These are phyloP conservation scores for Oithona nana DNA, from an alignment of 2,888 invertebrate species.

Conservation along the genomic window DNA sequence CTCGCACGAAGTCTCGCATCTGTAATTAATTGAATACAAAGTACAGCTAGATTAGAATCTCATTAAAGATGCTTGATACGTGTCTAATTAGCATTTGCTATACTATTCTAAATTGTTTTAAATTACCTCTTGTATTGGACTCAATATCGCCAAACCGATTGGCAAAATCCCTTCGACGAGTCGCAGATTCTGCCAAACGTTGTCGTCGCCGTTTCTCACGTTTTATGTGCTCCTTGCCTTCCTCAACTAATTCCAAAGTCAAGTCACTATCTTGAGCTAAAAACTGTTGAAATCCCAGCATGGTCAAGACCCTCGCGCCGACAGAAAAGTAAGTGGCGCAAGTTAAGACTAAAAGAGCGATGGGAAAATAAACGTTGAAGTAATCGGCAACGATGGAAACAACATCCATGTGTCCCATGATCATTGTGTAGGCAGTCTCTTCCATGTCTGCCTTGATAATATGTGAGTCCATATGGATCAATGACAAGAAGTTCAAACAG, in stretches of 20 bases:
- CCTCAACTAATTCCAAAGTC: conserved; percentile 77
- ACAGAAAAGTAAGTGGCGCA: conserved; percentile 81
- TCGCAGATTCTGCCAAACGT: conserved; percentile 55
- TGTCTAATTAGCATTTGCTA: no score
- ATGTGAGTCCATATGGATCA: conserved; percentile 95
- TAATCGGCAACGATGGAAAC: conserved; percentile 88
- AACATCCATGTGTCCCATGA: conserved; percentile 99
- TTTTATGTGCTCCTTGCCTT: conserved; percentile 75
- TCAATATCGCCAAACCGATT: conserved; percentile 37
- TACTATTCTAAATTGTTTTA: no score
- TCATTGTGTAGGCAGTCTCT: conserved; percentile 30
- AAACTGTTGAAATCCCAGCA: conserved; percentile 91
- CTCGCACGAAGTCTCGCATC: background rate
- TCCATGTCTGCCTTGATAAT: conserved; percentile 43
- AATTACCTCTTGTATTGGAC: conserved; percentile 16
- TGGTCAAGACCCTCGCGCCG: conserved; percentile 67
- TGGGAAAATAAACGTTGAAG: conserved; percentile 97
- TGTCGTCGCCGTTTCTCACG: conserved; percentile 66
- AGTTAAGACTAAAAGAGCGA: conserved; percentile 80
- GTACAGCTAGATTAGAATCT: no score
- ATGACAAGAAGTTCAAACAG: conserved; percentile 89
- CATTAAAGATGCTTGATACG: background rate
- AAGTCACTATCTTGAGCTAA: conserved; percentile 73
- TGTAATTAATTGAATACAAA: no score
- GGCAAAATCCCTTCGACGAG: conserved; percentile 49